Evolutionary conservation across 2,113 vertebrate species (phyloP).

Genomic region (Helogale parvula): DNA sequence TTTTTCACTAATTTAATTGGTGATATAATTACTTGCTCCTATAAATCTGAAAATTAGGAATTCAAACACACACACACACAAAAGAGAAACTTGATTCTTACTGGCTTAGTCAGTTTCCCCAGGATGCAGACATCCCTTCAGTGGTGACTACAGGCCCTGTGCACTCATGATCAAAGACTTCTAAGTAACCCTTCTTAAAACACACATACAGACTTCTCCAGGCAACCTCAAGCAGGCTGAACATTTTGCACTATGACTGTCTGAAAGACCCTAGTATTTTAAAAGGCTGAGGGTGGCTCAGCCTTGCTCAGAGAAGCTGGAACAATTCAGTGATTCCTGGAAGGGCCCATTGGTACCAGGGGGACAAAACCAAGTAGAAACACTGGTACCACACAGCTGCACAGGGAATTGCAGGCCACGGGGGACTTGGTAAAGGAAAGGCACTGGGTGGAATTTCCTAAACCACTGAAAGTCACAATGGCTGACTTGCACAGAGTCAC

Average conservation of each 20-base stretch:
- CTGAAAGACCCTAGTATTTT: background rate
- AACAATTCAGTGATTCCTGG: background rate
- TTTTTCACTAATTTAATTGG: slow-evolving; percentile 71
- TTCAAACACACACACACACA: slow-evolving; percentile 30
- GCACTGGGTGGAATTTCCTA: background rate
- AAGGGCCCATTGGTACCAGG: background rate
- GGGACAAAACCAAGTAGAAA: background rate
- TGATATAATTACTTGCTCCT: slow-evolving; percentile 69
- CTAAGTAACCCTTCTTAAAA: background rate
- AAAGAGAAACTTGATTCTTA: slow-evolving; percentile 43
- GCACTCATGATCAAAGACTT: background rate
- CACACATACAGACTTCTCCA: background rate
- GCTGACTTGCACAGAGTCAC: background rate
- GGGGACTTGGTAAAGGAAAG: background rate
- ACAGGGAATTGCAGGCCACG: background rate
- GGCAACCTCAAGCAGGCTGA: background rate
- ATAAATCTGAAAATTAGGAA: slow-evolving; percentile 71
- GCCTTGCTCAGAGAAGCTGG: background rate
- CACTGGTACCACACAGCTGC: background rate
- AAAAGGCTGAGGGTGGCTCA: background rate
- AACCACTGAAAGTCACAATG: background rate
- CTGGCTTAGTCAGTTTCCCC: background rate
- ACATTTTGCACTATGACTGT: background rate
- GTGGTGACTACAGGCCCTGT: background rate
- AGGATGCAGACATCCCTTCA: background rate